Conservation (phyloP, 2,113 vertebrate species). For the Plestiodon gilberti region DNA sequence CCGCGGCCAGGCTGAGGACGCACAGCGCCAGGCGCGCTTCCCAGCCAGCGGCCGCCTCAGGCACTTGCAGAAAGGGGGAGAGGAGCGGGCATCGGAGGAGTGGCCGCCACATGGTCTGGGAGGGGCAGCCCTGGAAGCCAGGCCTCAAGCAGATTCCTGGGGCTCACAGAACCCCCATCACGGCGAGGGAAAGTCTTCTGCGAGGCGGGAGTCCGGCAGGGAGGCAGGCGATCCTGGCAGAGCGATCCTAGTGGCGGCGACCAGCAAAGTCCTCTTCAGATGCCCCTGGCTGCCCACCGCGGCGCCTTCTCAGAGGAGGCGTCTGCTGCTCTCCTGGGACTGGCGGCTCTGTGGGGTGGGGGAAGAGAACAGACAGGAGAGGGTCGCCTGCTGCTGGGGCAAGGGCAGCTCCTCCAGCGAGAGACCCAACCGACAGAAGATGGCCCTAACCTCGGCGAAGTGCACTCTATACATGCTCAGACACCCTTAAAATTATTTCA, state of each 20-base stretch:
- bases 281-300: slow-evolving; percentile 38
- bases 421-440: background rate
- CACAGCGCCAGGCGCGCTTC: slow-evolving; percentile 82
- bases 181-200: background rate
- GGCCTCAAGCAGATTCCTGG: slow-evolving; percentile 74
- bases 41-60: slow-evolving; percentile 73
- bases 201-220: slow-evolving; percentile 24
- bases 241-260: background rate
- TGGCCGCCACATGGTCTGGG: slow-evolving; percentile 80
- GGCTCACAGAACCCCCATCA: slow-evolving; percentile 58
- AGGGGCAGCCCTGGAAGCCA: slow-evolving; percentile 74
- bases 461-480: background rate
- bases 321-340: background rate
- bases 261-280: slow-evolving; percentile 22
- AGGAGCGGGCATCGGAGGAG: slow-evolving; percentile 68
- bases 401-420: background rate
- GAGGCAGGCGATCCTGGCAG: background rate
- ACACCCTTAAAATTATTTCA: background rate
- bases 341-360: slow-evolving; percentile 59
- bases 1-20: slow-evolving; percentile 86
- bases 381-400: slow-evolving; percentile 41
- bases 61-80: slow-evolving; percentile 77
- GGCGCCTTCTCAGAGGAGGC: background rate
- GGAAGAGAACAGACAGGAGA: slow-evolving; percentile 2
- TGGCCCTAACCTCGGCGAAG: background rate